Conservation (phyloP, 1,140 invertebrate species). For the Wasmannia auropunctata region DNA sequence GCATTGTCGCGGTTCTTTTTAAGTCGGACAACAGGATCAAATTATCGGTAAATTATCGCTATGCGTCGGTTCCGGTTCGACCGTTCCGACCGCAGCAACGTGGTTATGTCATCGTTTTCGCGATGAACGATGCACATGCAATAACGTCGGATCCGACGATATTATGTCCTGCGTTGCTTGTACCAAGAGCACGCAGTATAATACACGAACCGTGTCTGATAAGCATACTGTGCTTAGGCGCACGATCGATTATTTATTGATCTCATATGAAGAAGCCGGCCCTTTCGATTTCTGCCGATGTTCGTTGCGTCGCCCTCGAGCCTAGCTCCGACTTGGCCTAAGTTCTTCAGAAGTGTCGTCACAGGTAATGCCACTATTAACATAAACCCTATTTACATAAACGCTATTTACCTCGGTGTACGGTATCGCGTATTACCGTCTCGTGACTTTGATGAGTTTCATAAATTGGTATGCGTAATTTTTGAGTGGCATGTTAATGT, state of each 20-base stretch:
- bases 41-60: slow-evolving; percentile 63
- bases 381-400: slow-evolving; percentile 29
- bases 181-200: background rate
- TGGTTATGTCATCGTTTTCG: slow-evolving; percentile 61
- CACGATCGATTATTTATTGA: slow-evolving; percentile 42
- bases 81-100: slow-evolving; percentile 40
- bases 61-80: background rate
- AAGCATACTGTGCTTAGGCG: background rate
- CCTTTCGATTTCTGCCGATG: background rate
- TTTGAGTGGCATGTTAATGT: background rate
- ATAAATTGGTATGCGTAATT: background rate
- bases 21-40: slow-evolving; percentile 28
- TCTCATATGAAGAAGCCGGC: slow-evolving; percentile 30
- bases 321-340: background rate
- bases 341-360: slow-evolving; percentile 11
- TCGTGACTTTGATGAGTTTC: slow-evolving; percentile 6
- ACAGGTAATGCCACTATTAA: slow-evolving; percentile 18
- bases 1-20: background rate
- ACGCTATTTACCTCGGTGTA: slow-evolving; percentile 6
- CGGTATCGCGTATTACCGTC: background rate
- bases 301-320: background rate
- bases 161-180: background rate
- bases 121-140: slow-evolving; percentile 42
- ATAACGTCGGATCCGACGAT: background rate
- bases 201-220: slow-evolving; percentile 22